phyloP scores from a whole-genome alignment of 2,113 vertebrate species.

The Columba livia region DNA sequence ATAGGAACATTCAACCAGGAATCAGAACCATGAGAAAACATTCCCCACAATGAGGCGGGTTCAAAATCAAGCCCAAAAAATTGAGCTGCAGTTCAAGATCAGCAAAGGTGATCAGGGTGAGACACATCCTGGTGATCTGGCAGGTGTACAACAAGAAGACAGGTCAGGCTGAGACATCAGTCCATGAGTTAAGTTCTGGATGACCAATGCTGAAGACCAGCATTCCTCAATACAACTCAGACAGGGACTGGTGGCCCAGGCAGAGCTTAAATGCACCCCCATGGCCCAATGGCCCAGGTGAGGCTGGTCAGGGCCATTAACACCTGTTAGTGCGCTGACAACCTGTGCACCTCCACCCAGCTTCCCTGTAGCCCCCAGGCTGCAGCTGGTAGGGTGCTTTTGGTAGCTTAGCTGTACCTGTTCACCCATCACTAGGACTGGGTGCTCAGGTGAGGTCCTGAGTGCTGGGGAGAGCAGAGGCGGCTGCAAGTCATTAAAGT shows the following conservation, averaged over 20 bases:
- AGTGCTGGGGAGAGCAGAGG: background rate
- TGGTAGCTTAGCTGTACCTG: background rate
- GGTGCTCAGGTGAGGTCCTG: background rate
- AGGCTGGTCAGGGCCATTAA: too few relatives aligned
- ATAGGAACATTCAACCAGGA: background rate
- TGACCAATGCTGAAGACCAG: background rate
- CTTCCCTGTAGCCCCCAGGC: background rate
- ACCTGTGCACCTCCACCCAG: too few relatives aligned
- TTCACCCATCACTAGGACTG: background rate
- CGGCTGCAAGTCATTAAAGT: background rate
- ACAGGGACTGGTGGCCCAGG: accelerated
- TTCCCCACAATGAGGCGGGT: background rate
- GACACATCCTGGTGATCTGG: background rate
- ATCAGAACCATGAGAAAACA: background rate
- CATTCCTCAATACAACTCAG: accelerated
- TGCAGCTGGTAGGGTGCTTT: background rate
- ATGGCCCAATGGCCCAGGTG: background rate
- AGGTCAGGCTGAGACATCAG: background rate
- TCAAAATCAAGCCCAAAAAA: background rate
- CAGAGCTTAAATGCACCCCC: background rate
- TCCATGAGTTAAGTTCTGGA: accelerated
- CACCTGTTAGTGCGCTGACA: background rate
- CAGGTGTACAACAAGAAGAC: background rate
- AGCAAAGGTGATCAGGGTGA: background rate
- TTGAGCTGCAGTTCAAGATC: background rate